phyloP scores from a whole-genome alignment of 1,140 invertebrate genomes.

The Drosophila eugracilis region DNA sequence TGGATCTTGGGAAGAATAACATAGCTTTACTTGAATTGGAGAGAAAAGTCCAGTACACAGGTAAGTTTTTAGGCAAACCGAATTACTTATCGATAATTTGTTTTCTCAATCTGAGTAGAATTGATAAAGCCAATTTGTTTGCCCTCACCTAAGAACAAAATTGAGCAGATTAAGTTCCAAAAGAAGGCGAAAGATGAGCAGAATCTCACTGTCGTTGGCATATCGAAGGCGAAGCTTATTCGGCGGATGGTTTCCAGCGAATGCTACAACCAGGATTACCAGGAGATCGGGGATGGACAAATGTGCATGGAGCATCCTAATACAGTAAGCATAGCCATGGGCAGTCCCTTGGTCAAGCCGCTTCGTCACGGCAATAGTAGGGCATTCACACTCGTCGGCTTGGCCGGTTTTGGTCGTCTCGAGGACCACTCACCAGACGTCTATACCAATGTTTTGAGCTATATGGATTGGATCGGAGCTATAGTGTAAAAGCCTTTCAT shows the following conservation, averaged over 20 bases:
- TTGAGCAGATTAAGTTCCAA: neutral
- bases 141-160: neutral
- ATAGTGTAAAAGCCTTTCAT: neutral
- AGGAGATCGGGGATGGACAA: neutral
- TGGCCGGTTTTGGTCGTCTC: neutral
- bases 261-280: neutral
- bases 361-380: neutral
- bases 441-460: neutral
- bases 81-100: neutral
- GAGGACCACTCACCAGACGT: neutral
- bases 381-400: neutral
- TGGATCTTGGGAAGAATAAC: neutral
- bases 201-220: neutral
- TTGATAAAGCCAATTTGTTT: neutral
- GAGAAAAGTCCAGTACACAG: neutral
- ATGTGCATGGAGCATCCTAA: neutral
- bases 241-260: neutral
- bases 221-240: no score
- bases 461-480: neutral
- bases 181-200: neutral
- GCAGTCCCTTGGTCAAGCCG: neutral
- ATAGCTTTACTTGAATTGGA: slow-evolving; percentile 1
- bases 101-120: neutral
- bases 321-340: neutral
- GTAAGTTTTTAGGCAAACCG: neutral